Percentiles rank a stretch among this genome's conserved stretches.
Evolutionary conservation across 1,140 invertebrate species (phyloP).

Genomic region (Chironomus tepperi): DNA sequence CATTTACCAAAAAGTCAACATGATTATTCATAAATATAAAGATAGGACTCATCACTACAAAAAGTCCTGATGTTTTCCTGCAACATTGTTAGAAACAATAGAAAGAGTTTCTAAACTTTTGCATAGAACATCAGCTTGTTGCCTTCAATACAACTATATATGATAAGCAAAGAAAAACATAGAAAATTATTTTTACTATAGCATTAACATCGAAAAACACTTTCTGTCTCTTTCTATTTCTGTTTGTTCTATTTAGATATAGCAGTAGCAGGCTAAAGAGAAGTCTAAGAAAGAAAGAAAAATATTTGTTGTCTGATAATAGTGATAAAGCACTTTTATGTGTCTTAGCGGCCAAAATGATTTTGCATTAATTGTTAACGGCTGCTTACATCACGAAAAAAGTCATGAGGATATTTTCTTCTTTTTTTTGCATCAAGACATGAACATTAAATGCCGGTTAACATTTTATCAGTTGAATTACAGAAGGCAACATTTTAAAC

Average conservation of each 20-base stretch:
- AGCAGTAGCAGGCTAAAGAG: too few species aligned
- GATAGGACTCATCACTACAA: too few species aligned
- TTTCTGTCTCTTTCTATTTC: not conserved
- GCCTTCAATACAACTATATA: not conserved
- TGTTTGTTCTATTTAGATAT: too few species aligned
- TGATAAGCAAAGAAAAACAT: not conserved
- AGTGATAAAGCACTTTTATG: not conserved
- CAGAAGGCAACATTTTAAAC: too few species aligned
- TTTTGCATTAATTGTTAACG: conserved; percentile 8
- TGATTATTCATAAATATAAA: too few species aligned
- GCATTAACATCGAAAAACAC: not conserved
- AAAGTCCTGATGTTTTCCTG: too few species aligned
- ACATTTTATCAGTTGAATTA: too few species aligned
- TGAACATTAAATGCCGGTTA: too few species aligned
- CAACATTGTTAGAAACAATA: not conserved
- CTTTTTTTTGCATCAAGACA: too few species aligned
- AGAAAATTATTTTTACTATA: not conserved
- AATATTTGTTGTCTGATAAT: conserved; percentile 1
- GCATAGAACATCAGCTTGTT: too few species aligned
- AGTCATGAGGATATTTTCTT: not conserved
- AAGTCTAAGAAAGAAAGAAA: not conserved
- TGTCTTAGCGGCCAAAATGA: conserved; percentile 9
- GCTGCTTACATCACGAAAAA: not conserved
- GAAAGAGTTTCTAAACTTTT: not conserved
- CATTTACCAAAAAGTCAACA: too few species aligned